phyloP scores from a whole-genome alignment of 2,113 vertebrate genomes.

The Anolis sagrei region DNA sequence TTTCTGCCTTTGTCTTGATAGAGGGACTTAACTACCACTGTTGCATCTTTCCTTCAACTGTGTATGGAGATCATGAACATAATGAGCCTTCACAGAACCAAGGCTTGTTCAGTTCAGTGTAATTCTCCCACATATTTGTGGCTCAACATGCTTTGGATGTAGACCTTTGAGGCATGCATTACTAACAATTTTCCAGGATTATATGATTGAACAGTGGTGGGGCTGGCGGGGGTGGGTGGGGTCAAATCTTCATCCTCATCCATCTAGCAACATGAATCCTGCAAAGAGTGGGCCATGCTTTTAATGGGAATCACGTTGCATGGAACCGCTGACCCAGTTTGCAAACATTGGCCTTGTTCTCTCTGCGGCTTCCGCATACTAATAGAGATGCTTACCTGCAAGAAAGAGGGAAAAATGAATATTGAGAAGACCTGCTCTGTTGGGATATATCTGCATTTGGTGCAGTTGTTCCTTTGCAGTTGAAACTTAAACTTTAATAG shows the following conservation, averaged over 20 bases:
- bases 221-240: too few relatives aligned
- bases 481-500: not conserved
- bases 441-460: not conserved
- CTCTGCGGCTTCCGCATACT: not conserved
- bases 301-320: not conserved
- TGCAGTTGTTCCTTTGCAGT: not conserved
- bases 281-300: not conserved
- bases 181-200: not conserved
- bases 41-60: not conserved
- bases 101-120: not conserved
- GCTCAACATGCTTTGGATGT: not conserved
- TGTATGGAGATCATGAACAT: not conserved
- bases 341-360: not conserved
- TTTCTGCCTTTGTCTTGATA: too few relatives aligned
- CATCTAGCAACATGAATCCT: not conserved
- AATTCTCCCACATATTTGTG: not conserved
- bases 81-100: not conserved
- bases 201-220: not conserved
- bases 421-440: not conserved
- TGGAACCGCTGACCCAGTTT: not conserved
- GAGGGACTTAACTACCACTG: not conserved
- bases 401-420: too few relatives aligned
- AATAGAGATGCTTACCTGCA: not conserved
- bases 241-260: not conserved
- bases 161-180: not conserved